phyloP scores from a whole-genome alignment of 2,113 vertebrate species.

The Planiliza haematocheilus region DNA sequence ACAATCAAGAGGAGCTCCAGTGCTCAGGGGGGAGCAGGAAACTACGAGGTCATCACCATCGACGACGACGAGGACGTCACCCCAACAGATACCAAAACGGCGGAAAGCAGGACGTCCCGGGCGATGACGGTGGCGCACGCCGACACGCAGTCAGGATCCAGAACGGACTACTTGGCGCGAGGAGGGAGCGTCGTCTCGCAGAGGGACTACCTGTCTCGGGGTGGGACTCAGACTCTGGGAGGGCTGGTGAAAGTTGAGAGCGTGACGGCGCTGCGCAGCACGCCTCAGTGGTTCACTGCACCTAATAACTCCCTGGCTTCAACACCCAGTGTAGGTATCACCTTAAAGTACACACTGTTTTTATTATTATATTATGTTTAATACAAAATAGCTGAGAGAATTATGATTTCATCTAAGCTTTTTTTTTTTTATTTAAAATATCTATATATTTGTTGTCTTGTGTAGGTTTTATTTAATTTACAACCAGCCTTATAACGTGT shows the following conservation, averaged over 20 bases:
- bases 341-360: no score
- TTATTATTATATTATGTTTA: no score
- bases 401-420: no score
- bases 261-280: conserved; percentile 81
- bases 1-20: conserved; percentile 78
- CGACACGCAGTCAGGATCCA: conserved; percentile 74
- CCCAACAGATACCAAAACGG: conserved; percentile 44
- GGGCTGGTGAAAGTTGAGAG: conserved; percentile 82
- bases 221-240: conserved; percentile 78
- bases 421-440: no score
- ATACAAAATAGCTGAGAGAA: no score
- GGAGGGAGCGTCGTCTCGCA: conserved; percentile 70
- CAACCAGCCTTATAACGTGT: no score
- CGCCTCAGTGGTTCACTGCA: conserved; percentile 70
- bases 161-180: conserved; percentile 85
- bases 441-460: no score
- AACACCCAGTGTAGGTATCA: conserved; percentile 66
- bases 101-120: conserved; percentile 56
- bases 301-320: conserved; percentile 56
- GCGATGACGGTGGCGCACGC: conserved; percentile 47
- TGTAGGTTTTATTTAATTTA: no score
- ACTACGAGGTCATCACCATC: conserved; percentile 78
- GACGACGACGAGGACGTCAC: conserved; percentile 63
- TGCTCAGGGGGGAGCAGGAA: conserved; percentile 73
- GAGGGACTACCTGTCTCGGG: conserved; percentile 86